Evolutionary conservation across 2,113 vertebrate genomes (phyloP).

Genomic region (Anarrhichthys ocellatus): DNA sequence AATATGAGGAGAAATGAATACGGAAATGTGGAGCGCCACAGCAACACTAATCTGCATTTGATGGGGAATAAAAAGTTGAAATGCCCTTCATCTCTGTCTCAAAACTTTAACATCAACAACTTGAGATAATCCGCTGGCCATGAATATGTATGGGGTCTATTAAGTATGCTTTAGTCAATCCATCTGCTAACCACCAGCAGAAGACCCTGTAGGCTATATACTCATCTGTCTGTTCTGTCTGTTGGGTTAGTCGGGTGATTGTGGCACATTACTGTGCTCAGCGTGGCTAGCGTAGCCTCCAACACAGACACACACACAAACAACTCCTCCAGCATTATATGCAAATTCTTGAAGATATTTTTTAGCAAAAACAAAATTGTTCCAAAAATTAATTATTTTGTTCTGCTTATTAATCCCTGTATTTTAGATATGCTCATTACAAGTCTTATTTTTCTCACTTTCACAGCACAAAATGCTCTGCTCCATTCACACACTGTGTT

Average conservation of each 20-base stretch:
- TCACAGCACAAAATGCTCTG: not conserved
- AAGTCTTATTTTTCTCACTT: not conserved
- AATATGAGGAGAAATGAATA: not conserved
- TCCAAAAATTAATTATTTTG: not conserved
- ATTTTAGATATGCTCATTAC: not conserved
- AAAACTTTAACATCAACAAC: constrained; percentile 21
- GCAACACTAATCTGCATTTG: constrained; percentile 10
- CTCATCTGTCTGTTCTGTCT: constrained; percentile 17
- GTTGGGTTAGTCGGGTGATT: constrained; percentile 24
- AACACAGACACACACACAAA: not conserved
- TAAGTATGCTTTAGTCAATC: constrained; percentile 20
- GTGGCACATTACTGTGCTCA: constrained; percentile 10
- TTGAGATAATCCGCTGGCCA: constrained; percentile 17
- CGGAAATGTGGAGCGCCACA: not conserved
- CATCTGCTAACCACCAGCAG: constrained; percentile 32
- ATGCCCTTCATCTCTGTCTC: not conserved
- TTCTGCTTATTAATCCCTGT: not conserved
- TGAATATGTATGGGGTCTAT: constrained; percentile 36
- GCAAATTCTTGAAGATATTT: not conserved
- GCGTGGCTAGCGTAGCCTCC: not conserved
- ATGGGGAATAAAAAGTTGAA: not conserved
- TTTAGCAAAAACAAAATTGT: not conserved
- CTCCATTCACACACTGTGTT: not conserved
- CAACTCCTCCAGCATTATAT: constrained; percentile 22
- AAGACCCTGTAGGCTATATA: constrained; percentile 8